Conservation (phyloP, 2,113 vertebrate species). For the Heterochromis multidens region DNA sequence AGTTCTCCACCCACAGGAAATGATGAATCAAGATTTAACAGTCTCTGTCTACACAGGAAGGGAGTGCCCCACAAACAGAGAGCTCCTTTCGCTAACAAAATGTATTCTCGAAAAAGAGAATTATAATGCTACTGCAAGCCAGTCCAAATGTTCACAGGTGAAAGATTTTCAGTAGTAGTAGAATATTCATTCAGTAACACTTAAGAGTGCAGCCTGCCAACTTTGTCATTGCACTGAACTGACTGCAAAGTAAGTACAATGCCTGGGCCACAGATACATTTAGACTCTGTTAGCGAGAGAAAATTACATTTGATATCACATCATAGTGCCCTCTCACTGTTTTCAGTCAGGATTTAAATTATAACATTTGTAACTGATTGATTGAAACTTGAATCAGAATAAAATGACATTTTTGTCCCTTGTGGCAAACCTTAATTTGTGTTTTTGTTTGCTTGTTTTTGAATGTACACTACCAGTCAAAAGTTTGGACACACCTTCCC, state of each 20-base stretch:
- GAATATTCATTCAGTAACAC: constrained; percentile 9
- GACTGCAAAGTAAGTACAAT: constrained; percentile 1
- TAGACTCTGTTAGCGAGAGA: neutral
- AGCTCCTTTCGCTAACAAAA: constrained; percentile 2
- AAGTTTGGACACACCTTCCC: no score
- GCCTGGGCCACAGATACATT: neutral
- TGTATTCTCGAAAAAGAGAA: constrained; percentile 13
- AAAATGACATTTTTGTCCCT: neutral
- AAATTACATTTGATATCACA: neutral
- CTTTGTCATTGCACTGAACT: neutral
- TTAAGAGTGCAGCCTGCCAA: neutral
- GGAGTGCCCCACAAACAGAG: neutral
- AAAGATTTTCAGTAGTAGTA: constrained; percentile 8
- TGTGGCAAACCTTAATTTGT: neutral
- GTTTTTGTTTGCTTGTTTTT: neutral
- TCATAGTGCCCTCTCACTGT: neutral
- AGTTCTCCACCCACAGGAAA: constrained; percentile 27
- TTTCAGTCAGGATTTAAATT: neutral
- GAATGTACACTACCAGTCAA: no score
- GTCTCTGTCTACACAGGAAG: constrained; percentile 16
- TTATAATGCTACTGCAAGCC: neutral
- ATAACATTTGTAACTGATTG: neutral
- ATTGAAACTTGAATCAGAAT: neutral
- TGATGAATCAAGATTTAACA: constrained; percentile 27
- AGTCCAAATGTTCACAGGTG: constrained; percentile 22